Conservation (phyloP, 2,888 invertebrate genomes). For the Flexamia atlantica region DNA sequence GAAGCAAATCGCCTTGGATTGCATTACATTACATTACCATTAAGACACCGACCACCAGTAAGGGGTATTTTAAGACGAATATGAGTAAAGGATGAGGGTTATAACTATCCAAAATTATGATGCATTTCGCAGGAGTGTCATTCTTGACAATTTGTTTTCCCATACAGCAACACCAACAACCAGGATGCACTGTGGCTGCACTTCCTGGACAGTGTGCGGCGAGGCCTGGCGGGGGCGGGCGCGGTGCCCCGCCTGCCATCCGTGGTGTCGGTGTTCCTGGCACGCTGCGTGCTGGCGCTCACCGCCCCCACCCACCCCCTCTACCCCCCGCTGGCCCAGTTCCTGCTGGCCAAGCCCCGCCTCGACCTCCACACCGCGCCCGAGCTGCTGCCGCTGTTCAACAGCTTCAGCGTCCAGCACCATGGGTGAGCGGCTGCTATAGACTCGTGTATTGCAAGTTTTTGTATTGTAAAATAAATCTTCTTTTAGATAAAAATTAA, state of each 20-base stretch:
- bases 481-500: too few species aligned
- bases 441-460: too few species aligned
- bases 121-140: too few species aligned
- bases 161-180: slow-evolving; percentile 47
- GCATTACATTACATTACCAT: too few species aligned
- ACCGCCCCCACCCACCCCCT: slow-evolving; percentile 86
- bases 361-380: slow-evolving; percentile 90
- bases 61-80: too few species aligned
- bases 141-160: too few species aligned
- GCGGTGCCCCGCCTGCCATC: slow-evolving; percentile 78
- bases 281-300: slow-evolving; percentile 83
- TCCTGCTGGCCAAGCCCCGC: slow-evolving; percentile 86
- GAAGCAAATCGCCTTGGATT: too few species aligned
- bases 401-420: slow-evolving; percentile 85
- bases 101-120: too few species aligned
- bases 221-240: slow-evolving; percentile 77
- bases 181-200: slow-evolving; percentile 81
- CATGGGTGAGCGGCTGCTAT: slow-evolving; percentile 65
- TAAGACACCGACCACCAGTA: too few species aligned
- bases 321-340: slow-evolving; percentile 88
- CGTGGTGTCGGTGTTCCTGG: slow-evolving; percentile 83
- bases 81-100: too few species aligned
- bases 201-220: slow-evolving; percentile 82
- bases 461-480: too few species aligned
- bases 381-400: slow-evolving; percentile 91